phyloP scores from a whole-genome alignment of 2,888 invertebrate species.

The Drosophila atripex region DNA sequence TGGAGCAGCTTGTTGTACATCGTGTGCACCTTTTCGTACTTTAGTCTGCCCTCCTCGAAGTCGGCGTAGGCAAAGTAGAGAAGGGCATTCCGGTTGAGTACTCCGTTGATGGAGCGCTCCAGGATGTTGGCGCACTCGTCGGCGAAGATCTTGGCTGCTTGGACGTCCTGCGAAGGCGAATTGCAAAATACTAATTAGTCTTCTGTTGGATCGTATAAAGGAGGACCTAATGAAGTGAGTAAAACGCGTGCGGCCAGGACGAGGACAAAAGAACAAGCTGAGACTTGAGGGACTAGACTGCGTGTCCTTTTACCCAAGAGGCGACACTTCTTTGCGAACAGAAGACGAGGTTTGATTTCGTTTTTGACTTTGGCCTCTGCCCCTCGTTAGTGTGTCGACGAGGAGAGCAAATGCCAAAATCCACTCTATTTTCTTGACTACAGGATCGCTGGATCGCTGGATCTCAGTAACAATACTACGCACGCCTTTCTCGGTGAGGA shows the following conservation, averaged over 20 bases:
- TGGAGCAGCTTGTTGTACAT: slow-evolving; percentile 97
- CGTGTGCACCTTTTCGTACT: slow-evolving; percentile 97
- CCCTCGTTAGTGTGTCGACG: neutral
- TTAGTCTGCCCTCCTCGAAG: slow-evolving; percentile 98
- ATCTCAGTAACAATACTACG: slow-evolving; percentile 80
- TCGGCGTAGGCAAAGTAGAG: slow-evolving; percentile 99
- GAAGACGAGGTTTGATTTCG: slow-evolving; percentile 48
- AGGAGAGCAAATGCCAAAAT: slow-evolving; percentile 27
- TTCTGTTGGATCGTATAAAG: too few relatives aligned
- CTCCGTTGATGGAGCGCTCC: slow-evolving; percentile 95
- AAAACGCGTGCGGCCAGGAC: slow-evolving; percentile 76
- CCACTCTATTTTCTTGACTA: slow-evolving; percentile 59
- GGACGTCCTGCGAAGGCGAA: slow-evolving; percentile 89
- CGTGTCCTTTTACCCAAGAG: slow-evolving; percentile 67
- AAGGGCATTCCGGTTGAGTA: slow-evolving; percentile 95
- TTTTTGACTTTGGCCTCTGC: slow-evolving; percentile 40
- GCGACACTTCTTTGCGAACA: slow-evolving; percentile 65
- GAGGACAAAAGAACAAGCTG: slow-evolving; percentile 81
- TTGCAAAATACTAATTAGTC: neutral
- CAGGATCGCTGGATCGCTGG: slow-evolving; percentile 19
- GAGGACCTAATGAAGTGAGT: slow-evolving; percentile 57
- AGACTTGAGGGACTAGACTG: slow-evolving; percentile 26
- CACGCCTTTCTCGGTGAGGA: slow-evolving; percentile 97
- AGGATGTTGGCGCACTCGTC: slow-evolving; percentile 98
- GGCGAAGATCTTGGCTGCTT: slow-evolving; percentile 95